Evolutionary conservation across 2,888 invertebrate genomes (phyloP), one percentile per base, ranked within the genome.

Genomic region (Amblyteles armatorius): DNA sequence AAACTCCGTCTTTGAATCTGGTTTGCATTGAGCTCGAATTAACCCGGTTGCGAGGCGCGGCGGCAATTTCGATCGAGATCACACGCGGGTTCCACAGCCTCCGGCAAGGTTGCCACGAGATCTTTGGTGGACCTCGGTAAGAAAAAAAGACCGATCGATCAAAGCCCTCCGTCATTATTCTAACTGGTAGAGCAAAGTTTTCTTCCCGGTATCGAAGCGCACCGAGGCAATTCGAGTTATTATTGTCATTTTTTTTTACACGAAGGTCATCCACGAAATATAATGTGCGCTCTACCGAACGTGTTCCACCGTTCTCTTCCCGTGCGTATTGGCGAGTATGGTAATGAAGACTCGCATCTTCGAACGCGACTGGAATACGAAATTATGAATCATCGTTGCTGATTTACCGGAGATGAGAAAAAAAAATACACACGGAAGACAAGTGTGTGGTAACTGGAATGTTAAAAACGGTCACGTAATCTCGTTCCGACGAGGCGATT

Each of bases 21-120:
- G 86, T 87, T 87, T 68, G 77, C 85, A 86, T 87, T 85, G 87
- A 87, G 74, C 83, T 87, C 83, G 83, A 86, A 82, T 83, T 82
- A 87, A 87, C 83, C 80, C 85, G 74, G 82, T 79, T 79, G 60
- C 79, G 60, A 57, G 67, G 26, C 79, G 65, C 33, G 78, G 78
- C 48, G 69, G 69, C 77, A 65, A 82, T 82, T 79, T 85, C 74
- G 65, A 63, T 71, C 80, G 71, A 78, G 76, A 83, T 83, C 79
- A 73, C 72, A 29, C 76, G 52, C 85, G 77, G 68, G 69, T 52
- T 63, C 69, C 77, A 76, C 79, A 60, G 36, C 82, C 79, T 73
- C 82, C 71, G 63, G 80, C 84, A 80, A 86, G 87, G 84, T 82
- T 67, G 36, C 48, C 67, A 57, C 83, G 29, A 44, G 44, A 79